phyloP scores from a whole-genome alignment of 2,888 invertebrate species.

The Heliconius aoede region DNA sequence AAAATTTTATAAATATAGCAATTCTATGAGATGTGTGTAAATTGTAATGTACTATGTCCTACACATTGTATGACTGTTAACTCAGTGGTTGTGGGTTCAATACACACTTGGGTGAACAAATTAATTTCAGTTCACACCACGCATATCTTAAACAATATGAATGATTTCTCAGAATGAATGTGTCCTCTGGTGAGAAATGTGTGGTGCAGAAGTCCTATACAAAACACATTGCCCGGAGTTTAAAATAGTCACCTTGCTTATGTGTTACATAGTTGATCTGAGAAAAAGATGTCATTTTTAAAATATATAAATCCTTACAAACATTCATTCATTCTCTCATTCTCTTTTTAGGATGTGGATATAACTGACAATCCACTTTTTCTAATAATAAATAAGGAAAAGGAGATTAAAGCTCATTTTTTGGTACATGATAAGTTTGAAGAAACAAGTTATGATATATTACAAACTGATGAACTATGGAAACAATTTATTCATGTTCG shows the following conservation, averaged over 20 bases:
- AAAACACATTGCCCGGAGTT: not conserved
- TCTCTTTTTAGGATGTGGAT: conserved; percentile 85
- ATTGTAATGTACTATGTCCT: too few species aligned
- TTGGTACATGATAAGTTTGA: conserved; percentile 89
- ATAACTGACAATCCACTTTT: conserved; percentile 91
- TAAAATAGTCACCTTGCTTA: not conserved
- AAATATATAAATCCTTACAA: not conserved
- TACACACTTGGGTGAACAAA: too few species aligned
- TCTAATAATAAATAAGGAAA: conserved; percentile 80
- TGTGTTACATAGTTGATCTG: not conserved
- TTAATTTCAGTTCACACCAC: too few species aligned
- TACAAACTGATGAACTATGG: conserved; percentile 85
- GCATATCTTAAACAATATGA: too few species aligned
- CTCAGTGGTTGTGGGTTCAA: too few species aligned
- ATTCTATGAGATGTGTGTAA: too few species aligned
- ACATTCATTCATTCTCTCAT: too few species aligned
- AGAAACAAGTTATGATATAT: conserved; percentile 85
- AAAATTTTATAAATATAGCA: too few species aligned
- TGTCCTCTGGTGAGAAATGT: not conserved
- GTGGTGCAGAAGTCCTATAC: not conserved
- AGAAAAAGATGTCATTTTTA: not conserved
- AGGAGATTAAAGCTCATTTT: conserved; percentile 86
- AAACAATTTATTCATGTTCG: conserved; percentile 88
- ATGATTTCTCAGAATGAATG: too few species aligned
- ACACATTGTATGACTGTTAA: too few species aligned